Base-by-base conservation (phyloP, 35 echinoderm and acorn worm genomes). In the Antedon bifida region DNA sequence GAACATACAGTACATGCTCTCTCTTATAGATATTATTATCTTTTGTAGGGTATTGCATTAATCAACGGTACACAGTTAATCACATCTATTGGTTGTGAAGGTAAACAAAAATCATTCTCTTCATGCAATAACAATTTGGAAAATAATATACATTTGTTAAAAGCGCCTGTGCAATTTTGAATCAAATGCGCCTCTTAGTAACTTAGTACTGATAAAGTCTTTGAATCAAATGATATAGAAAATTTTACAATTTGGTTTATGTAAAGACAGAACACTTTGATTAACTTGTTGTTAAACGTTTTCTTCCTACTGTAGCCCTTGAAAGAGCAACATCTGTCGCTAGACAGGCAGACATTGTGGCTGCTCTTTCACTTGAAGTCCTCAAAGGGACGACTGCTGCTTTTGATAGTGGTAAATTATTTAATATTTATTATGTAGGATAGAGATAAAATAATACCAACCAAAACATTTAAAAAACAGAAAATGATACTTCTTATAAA, bases 381-480 rank as follows among this genome's bases (percentile, higher is more conserved):
- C 78, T 99, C 34, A 92, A 99, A 88, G 95, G 95, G 79, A 92
- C 90, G 4, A 99, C 82, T 11, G 89, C 88, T n/a, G 95, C 95
- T n/a, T 99, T 99, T 93, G 95, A 99, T 30, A 99, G 85, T 73
- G 85, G 95, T 99, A 86, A 90, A 86, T 82, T n/a, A n/a, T n/a
- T n/a, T n/a, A n/a, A n/a, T n/a, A n/a, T n/a, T n/a, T n/a, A n/a
- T n/a, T n/a, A n/a, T n/a, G n/a, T n/a, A n/a, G n/a, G n/a, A n/a
- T n/a, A n/a, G n/a, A n/a, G n/a, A n/a, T n/a, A n/a, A n/a, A n/a
- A n/a, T n/a, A n/a, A n/a, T n/a, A n/a, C n/a, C n/a, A n/a, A n/a
- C n/a, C n/a, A n/a, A n/a, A n/a, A n/a, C n/a, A n/a, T n/a, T n/a
- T n/a, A n/a, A n/a, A n/a, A n/a, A n/a, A n/a, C n/a, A n/a, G n/a